Evolutionary conservation across 2,113 vertebrate species (phyloP).

Genomic region (Pipra filicauda): DNA sequence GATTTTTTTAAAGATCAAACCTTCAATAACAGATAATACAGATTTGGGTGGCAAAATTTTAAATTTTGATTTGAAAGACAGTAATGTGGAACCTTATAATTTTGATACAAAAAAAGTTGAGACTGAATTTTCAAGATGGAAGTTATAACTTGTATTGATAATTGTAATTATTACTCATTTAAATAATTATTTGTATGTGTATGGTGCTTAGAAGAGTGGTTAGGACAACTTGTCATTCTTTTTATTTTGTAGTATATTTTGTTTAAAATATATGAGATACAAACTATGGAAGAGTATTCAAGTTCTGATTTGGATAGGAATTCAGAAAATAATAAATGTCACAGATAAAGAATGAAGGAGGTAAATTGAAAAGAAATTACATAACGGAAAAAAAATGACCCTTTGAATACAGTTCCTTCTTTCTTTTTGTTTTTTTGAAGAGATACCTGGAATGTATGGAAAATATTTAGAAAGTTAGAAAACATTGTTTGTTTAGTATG

Average conservation of each 20-base stretch:
- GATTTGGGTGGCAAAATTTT: neutral
- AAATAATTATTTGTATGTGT: neutral
- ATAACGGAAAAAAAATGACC: rapidly evolving
- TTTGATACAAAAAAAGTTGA: neutral
- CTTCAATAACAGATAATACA: neutral
- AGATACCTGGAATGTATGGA: neutral
- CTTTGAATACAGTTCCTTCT: rapidly evolving
- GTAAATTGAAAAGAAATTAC: neutral
- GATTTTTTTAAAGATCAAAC: neutral
- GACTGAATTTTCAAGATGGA: neutral
- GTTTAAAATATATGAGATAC: neutral
- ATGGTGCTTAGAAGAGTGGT: neutral
- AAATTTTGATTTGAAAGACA: neutral
- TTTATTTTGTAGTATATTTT: neutral
- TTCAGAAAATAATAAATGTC: neutral
- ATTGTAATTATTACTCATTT: neutral
- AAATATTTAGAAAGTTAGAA: neutral
- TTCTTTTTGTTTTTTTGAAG: neutral
- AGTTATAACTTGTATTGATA: neutral
- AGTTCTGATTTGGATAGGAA: neutral
- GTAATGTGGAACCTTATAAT: neutral
- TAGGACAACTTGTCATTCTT: neutral
- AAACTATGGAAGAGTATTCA: neutral
- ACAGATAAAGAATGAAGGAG: neutral
- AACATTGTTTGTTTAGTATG: neutral